A percentile compares a stretch with the other conserved stretches of the same genome.
These are phyloP conservation scores for Struthidea cinerea DNA, from an alignment of 2,113 vertebrate genomes.

Conservation along the genomic window DNA sequence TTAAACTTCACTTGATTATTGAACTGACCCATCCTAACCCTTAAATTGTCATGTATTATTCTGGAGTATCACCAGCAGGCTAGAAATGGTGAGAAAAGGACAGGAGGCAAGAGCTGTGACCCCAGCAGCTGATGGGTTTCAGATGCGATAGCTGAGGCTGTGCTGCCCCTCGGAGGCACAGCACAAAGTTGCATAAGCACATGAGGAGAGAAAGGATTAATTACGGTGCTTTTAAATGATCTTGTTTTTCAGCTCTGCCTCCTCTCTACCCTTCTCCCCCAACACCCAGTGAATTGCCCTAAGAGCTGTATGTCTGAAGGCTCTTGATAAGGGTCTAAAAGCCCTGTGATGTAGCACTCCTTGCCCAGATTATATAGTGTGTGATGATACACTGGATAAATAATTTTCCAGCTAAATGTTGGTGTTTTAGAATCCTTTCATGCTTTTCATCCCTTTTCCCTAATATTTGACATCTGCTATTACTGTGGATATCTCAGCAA, in stretches of 20 bases:
- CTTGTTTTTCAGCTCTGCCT: neutral
- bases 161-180: slow-evolving; percentile 24
- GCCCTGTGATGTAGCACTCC: neutral
- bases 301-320: neutral
- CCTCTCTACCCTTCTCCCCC: neutral
- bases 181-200: neutral
- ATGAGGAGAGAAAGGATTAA: neutral
- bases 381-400: neutral
- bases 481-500: neutral
- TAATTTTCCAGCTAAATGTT: neutral
- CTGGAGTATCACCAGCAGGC: neutral
- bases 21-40: neutral
- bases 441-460: neutral
- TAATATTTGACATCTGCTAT: neutral
- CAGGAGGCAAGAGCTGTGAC: neutral
- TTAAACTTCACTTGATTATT: slow-evolving; percentile 5
- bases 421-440: neutral
- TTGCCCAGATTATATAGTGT: neutral
- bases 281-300: neutral
- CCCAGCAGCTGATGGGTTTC: neutral
- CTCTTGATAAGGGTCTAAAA: neutral
- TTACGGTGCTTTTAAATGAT: neutral
- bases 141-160: neutral
- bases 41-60: neutral
- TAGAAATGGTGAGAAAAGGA: neutral